These are phyloP conservation scores for Peromyscus polionotus DNA, from an alignment of 2,113 vertebrate genomes.

Conservation along the genomic window DNA sequence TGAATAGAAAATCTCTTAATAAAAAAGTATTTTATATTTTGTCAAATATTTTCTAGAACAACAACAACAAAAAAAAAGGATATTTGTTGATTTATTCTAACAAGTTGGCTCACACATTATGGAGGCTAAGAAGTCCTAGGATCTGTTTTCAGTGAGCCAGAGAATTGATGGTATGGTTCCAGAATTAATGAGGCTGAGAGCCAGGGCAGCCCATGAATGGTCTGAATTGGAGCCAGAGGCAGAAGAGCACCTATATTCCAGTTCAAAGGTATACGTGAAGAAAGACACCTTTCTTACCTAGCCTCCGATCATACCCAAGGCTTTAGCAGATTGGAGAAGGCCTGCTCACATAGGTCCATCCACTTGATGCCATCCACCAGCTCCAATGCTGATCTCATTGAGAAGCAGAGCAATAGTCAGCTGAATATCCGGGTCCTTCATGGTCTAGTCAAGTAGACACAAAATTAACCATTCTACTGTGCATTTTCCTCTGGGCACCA, in stretches of 20 bases:
- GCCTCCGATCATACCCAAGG: neutral
- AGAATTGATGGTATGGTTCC: neutral
- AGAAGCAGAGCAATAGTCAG: constrained; percentile 24
- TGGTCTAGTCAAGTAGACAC: neutral
- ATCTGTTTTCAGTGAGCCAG: neutral
- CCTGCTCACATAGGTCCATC: too few species aligned
- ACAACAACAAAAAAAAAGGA: neutral
- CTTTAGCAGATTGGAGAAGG: neutral
- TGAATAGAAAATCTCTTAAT: too few species aligned
- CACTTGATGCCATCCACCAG: neutral
- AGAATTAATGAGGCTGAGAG: neutral
- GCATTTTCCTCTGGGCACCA: neutral
- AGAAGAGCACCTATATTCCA: neutral
- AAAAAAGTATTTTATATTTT: neutral
- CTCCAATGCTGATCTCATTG: neutral
- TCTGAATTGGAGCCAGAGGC: neutral
- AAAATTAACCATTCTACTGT: neutral
- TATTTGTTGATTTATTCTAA: neutral
- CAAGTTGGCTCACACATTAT: neutral
- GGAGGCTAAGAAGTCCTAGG: neutral
- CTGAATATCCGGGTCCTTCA: neutral
- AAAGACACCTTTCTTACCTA: neutral
- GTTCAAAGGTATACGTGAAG: neutral
- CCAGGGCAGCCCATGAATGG: neutral
- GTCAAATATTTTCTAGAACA: neutral